Evolutionary conservation across 2,888 invertebrate species (phyloP).

Genomic region (Vandiemenella viatica): DNA sequence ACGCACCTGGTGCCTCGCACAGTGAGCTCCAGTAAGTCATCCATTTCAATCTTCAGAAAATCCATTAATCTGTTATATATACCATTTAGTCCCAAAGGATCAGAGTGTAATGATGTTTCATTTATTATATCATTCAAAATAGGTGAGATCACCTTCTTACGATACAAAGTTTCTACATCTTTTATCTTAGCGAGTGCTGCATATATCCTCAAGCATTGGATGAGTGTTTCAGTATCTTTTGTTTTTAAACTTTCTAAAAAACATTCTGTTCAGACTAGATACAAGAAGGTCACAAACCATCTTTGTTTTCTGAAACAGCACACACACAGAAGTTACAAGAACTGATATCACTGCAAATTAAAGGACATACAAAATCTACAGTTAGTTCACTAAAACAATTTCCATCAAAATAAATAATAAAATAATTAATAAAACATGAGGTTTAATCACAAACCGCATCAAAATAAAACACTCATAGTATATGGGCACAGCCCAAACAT

Average conservation of each 20-base stretch:
- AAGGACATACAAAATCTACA: slow-evolving; percentile 8
- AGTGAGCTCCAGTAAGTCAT: slow-evolving; percentile 27
- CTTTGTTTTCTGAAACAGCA: slow-evolving; percentile 7
- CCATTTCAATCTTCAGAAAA: slow-evolving; percentile 55
- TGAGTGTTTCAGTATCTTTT: slow-evolving; percentile 32
- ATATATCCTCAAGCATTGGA: slow-evolving; percentile 42
- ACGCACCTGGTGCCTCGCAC: too few relatives aligned
- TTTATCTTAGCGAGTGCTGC: slow-evolving; percentile 48
- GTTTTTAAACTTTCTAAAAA: slow-evolving; percentile 29
- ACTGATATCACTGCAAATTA: neutral
- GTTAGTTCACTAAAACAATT: neutral
- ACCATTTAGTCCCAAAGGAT: slow-evolving; percentile 47
- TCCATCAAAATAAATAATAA: neutral
- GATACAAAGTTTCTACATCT: slow-evolving; percentile 56
- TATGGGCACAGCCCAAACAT: too few relatives aligned
- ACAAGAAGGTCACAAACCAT: slow-evolving; percentile 12
- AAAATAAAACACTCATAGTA: too few relatives aligned
- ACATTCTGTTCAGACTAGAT: slow-evolving; percentile 25
- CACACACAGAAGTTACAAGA: neutral
- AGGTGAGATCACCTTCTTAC: slow-evolving; percentile 50
- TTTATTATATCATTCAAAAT: slow-evolving; percentile 54
- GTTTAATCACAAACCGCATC: too few relatives aligned
- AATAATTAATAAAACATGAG: too few relatives aligned
- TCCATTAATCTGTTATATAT: slow-evolving; percentile 56
- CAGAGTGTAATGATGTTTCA: slow-evolving; percentile 44